Conservation (phyloP, 2,797 vertebrate species). For the Muscicapa comitata region DNA sequence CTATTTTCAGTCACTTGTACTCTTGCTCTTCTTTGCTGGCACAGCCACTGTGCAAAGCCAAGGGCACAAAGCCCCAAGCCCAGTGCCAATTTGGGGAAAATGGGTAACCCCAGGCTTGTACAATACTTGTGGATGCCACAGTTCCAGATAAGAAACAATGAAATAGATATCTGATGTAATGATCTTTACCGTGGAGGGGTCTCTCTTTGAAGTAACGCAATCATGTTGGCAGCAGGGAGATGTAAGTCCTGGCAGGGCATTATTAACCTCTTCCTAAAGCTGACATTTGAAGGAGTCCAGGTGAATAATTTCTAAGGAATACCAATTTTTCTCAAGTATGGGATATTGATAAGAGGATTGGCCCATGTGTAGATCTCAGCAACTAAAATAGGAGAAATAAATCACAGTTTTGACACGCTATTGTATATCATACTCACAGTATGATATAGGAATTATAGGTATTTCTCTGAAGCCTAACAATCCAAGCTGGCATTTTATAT, state of each 20-base stretch:
- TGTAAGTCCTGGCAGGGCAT: neutral
- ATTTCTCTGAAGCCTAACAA: neutral
- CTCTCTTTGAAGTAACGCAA: neutral
- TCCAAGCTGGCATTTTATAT: neutral
- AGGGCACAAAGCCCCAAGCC: neutral
- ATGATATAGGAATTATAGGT: neutral
- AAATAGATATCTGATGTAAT: neutral
- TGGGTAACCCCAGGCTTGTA: neutral
- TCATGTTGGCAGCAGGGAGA: neutral
- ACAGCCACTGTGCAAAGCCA: accelerated
- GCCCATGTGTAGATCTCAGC: neutral
- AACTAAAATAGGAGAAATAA: neutral
- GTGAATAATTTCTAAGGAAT: neutral
- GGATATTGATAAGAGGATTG: neutral
- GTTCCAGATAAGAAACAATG: neutral
- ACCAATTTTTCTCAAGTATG: neutral
- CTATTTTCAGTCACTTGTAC: neutral
- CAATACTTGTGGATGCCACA: neutral
- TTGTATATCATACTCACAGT: neutral
- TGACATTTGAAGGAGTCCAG: neutral
- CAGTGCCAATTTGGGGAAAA: neutral
- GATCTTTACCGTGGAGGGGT: neutral
- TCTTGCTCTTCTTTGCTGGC: neutral
- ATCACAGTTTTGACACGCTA: neutral
- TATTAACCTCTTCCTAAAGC: neutral